A percentile compares a stretch with the other conserved stretches of the same genome.
Conservation (phyloP, 2,888 invertebrate genomes). For the Pyrocoelia pectoralis region DNA sequence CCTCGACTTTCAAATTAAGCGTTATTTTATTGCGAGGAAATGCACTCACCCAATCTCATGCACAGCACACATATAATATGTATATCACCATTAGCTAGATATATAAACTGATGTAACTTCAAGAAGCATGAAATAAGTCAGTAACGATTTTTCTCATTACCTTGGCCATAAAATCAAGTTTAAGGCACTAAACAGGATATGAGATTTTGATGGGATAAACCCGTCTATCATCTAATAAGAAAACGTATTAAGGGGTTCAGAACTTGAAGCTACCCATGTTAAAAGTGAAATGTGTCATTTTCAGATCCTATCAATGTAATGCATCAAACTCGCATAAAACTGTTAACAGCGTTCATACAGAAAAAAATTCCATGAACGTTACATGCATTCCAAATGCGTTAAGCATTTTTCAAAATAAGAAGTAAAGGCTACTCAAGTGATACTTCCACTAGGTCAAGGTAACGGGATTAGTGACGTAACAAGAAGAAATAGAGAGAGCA, state of each 20-base stretch:
- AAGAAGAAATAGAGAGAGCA: slow-evolving; percentile 46
- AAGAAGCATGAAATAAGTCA: no score
- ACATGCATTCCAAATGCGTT: background rate
- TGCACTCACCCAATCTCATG: no score
- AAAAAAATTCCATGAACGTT: background rate
- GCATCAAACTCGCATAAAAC: no score
- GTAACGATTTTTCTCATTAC: no score
- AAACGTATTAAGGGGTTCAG: no score
- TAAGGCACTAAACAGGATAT: background rate
- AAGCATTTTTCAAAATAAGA: background rate
- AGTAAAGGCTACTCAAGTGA: background rate
- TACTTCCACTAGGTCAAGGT: slow-evolving; percentile 53
- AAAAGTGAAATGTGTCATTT: background rate
- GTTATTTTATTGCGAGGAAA: no score
- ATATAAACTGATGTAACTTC: no score
- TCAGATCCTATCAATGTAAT: background rate
- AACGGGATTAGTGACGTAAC: slow-evolving; percentile 52
- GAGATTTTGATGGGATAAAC: background rate
- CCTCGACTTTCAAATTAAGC: no score
- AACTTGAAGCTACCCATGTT: background rate
- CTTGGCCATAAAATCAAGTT: no score
- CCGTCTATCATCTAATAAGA: background rate
- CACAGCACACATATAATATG: no score
- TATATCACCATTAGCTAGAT: no score
- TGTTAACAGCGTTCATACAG: no score